phyloP scores from a whole-genome alignment of 37 sponge, comb jelly and placozoan species.

The Crambe crambe region DNA sequence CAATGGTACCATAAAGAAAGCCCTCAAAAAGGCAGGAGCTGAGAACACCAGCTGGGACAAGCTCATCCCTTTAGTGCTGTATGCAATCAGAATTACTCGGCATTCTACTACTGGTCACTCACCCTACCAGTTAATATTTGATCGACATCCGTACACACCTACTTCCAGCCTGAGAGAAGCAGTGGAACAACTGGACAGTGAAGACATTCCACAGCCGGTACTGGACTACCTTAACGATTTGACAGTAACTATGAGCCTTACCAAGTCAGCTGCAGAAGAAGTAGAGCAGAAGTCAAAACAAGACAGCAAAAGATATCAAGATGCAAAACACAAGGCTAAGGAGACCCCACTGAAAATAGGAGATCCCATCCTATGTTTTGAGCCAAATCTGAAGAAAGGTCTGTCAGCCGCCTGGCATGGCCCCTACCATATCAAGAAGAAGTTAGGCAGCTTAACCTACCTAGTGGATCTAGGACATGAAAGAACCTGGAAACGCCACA shows the following conservation, averaged over 20 bases:
- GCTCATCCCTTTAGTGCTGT: background rate
- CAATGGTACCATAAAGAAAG: background rate
- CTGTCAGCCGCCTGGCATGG: conserved; percentile 1
- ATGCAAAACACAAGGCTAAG: background rate
- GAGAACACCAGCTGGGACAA: background rate
- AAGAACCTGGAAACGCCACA: background rate
- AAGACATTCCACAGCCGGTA: background rate
- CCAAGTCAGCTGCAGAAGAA: background rate
- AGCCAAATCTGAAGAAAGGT: background rate
- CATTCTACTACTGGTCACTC: background rate
- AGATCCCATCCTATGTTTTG: background rate
- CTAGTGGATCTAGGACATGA: background rate
- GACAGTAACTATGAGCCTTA: background rate
- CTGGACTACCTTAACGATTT: background rate
- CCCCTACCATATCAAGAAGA: background rate
- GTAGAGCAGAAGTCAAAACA: background rate
- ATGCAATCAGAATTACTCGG: background rate
- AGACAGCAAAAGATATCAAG: background rate
- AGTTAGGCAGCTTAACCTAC: background rate
- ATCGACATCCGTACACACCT: background rate
- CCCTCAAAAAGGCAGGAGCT: background rate
- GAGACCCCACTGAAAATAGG: background rate
- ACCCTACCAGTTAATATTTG: background rate
- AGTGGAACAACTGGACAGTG: background rate
- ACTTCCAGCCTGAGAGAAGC: background rate